A percentile compares a stretch with the other conserved stretches of the same genome.
Conservation (phyloP, 2,888 invertebrate genomes). For the Heliconius ethilla region DNA sequence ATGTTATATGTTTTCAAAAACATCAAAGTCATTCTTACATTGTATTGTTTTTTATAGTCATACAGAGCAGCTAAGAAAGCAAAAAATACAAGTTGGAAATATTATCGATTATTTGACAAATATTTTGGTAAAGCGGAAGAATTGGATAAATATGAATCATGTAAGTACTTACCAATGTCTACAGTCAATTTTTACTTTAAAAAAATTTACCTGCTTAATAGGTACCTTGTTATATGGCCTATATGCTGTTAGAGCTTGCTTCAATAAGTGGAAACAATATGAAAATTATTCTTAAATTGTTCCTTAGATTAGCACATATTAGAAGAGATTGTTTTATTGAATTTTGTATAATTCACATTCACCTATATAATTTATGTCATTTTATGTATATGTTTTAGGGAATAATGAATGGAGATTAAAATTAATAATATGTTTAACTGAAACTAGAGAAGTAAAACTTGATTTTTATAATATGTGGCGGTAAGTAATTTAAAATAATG, state of each 20-base stretch:
- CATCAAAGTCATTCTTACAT: neutral
- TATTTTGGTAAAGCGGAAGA: slow-evolving; percentile 67
- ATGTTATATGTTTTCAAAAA: neutral
- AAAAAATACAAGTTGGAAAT: slow-evolving; percentile 72
- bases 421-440: slow-evolving; percentile 64
- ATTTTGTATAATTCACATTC: neutral
- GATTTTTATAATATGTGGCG: slow-evolving; percentile 70
- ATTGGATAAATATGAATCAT: slow-evolving; percentile 75
- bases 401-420: slow-evolving; percentile 73
- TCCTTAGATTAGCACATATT: neutral
- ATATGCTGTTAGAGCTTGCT: too few relatives aligned
- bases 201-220: too few relatives aligned
- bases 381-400: slow-evolving; percentile 58
- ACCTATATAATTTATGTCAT: neutral
- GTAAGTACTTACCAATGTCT: slow-evolving; percentile 59
- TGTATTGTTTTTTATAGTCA: slow-evolving; percentile 57
- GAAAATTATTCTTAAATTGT: too few relatives aligned
- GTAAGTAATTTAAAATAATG: slow-evolving; percentile 49
- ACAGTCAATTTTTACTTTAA: neutral
- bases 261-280: too few relatives aligned
- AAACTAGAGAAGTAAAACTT: slow-evolving; percentile 62
- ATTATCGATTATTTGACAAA: slow-evolving; percentile 74
- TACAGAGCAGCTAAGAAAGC: slow-evolving; percentile 72
- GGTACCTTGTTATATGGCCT: too few relatives aligned
- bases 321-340: neutral